These are phyloP conservation scores for Anthonomus grandis DNA, from an alignment of 1,140 invertebrate species.

Conservation along the genomic window DNA sequence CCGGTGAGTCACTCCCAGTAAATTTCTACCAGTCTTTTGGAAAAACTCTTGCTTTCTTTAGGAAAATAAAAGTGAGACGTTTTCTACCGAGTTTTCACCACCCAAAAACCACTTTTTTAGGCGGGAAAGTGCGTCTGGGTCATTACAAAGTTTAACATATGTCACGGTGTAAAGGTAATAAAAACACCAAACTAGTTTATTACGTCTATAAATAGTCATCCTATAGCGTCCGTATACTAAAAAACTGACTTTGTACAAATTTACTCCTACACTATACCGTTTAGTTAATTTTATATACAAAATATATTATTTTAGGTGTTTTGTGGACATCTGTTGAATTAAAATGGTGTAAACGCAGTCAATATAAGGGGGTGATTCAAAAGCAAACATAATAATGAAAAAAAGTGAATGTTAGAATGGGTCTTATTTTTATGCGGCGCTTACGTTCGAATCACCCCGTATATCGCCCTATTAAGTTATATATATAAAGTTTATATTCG, in stretches of 20 bases:
- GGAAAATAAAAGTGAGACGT: not conserved
- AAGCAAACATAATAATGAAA: not conserved
- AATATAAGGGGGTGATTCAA: not conserved
- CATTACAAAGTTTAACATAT: constrained; percentile 8
- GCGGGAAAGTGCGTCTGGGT: not conserved
- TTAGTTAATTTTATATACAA: constrained; percentile 5
- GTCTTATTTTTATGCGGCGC: not conserved
- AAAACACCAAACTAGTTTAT: constrained; percentile 33
- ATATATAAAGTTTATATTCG: no score
- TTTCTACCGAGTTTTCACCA: not conserved
- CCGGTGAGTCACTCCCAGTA: not conserved
- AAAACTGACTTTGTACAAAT: constrained; percentile 39
- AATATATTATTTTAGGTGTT: constrained; percentile 11
- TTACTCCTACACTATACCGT: constrained; percentile 17
- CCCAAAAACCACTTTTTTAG: not conserved
- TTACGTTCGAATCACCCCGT: no score
- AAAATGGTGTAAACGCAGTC: not conserved
- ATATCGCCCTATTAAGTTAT: no score
- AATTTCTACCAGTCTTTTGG: constrained; percentile 22
- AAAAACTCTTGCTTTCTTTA: not conserved
- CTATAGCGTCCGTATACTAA: constrained; percentile 38
- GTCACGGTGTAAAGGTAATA: constrained; percentile 36
- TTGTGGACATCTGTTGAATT: constrained; percentile 7
- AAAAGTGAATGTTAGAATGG: not conserved
- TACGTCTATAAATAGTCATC: constrained; percentile 1